Evolutionary conservation across 2,797 vertebrate species (phyloP).

Genomic region (Ficedula albicollis): DNA sequence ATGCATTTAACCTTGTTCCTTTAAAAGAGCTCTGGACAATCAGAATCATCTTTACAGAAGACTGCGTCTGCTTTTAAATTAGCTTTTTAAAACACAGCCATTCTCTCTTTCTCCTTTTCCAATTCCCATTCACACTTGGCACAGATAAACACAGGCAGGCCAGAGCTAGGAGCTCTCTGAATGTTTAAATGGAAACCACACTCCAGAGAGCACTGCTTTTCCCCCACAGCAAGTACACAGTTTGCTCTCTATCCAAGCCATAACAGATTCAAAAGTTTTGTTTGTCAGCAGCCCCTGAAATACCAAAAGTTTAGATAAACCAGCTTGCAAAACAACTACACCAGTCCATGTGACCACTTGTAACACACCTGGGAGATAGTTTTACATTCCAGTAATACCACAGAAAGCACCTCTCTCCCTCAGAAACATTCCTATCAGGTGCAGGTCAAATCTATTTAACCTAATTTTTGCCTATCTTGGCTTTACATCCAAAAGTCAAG

Average conservation of each 20-base stretch:
- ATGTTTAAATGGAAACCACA: conserved; percentile 40
- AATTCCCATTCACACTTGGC: conserved; percentile 57
- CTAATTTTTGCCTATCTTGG: not conserved
- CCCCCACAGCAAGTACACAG: not conserved
- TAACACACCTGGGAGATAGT: not conserved
- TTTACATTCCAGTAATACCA: not conserved
- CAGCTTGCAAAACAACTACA: not conserved
- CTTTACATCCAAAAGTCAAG: not conserved
- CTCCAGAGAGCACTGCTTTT: not conserved
- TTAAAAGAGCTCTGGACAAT: conserved; percentile 67
- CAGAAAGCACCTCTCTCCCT: not conserved
- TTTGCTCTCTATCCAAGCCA: not conserved
- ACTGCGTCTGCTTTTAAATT: conserved; percentile 69
- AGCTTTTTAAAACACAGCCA: conserved; percentile 64
- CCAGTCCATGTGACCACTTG: not conserved
- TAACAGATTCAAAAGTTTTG: not conserved
- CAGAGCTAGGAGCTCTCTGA: not conserved
- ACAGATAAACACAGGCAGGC: conserved; percentile 48
- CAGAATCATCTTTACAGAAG: conserved; percentile 71
- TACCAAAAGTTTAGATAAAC: not conserved
- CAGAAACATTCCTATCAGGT: not conserved
- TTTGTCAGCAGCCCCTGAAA: not conserved
- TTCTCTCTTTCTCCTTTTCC: conserved; percentile 53
- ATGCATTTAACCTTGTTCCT: conserved; percentile 67
- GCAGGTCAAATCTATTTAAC: not conserved